A percentile compares a stretch with the other conserved stretches of the same genome.
phyloP scores from a whole-genome alignment of 2,797 vertebrate genomes.

The Eidolon dupreanum region DNA sequence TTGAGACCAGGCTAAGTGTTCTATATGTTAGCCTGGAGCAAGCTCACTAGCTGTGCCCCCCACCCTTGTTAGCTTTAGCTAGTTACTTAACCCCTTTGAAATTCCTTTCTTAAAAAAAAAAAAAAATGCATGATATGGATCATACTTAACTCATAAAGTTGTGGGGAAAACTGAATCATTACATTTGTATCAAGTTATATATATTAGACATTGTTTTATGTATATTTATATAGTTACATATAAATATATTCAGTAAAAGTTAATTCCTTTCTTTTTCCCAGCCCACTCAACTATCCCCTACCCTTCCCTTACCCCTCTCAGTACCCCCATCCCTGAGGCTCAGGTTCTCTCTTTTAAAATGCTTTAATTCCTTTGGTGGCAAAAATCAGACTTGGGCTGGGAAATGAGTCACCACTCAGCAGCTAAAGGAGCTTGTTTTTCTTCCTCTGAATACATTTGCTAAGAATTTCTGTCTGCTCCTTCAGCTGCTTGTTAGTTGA shows the following conservation, averaged over 20 bases:
- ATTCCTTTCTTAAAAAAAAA: neutral
- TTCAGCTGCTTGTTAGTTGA: constrained; percentile 3
- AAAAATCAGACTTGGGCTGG: constrained; percentile 42
- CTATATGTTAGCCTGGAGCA: too few species aligned
- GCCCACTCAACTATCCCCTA: neutral
- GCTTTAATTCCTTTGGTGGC: constrained; percentile 65
- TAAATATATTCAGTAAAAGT: neutral
- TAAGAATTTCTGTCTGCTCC: constrained; percentile 69
- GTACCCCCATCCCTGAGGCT: neutral
- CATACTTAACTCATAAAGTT: neutral
- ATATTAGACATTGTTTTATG: too few species aligned
- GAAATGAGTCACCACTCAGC: constrained; percentile 72
- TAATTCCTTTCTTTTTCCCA: neutral
- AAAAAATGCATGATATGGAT: neutral
- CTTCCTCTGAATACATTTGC: constrained; percentile 68
- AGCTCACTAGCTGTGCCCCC: neutral
- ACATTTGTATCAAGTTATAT: neutral
- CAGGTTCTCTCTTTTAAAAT: constrained; percentile 48
- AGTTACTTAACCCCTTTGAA: neutral
- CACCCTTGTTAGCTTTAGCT: neutral
- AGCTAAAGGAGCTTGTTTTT: constrained; percentile 72
- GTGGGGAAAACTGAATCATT: neutral
- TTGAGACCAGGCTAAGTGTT: neutral
- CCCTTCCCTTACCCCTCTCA: neutral
- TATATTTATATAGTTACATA: neutral